phyloP scores from a whole-genome alignment of 1,140 invertebrate species.

The Sarcophaga bullata region DNA sequence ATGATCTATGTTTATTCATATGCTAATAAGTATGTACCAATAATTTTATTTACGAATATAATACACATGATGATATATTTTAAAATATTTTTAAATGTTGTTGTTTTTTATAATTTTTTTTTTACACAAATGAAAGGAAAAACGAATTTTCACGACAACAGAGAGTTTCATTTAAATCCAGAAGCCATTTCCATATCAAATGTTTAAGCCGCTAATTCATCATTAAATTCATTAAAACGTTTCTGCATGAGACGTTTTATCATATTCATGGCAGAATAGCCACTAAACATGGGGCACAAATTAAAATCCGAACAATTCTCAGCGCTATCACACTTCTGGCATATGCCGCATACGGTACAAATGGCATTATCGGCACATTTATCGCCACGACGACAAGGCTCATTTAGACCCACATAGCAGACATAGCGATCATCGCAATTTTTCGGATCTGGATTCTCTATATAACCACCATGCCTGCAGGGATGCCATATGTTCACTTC shows the following conservation, averaged over 20 bases:
- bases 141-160: too few relatives aligned
- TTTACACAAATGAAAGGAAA: too few relatives aligned
- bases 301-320: slow-evolving; percentile 29
- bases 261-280: not conserved
- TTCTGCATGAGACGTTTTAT: slow-evolving; percentile 20
- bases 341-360: slow-evolving; percentile 23
- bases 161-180: too few relatives aligned
- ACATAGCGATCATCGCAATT: slow-evolving; percentile 37
- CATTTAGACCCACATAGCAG: slow-evolving; percentile 28
- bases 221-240: not conserved
- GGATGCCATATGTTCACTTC: slow-evolving; percentile 29
- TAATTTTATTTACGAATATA: too few relatives aligned
- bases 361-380: slow-evolving; percentile 28
- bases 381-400: slow-evolving; percentile 4
- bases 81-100: too few relatives aligned
- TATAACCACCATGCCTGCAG: slow-evolving; percentile 29
- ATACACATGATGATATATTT: too few relatives aligned
- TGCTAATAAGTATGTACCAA: too few relatives aligned
- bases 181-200: too few relatives aligned
- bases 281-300: not conserved
- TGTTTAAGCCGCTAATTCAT: not conserved
- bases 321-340: slow-evolving; percentile 31
- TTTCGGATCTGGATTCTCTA: slow-evolving; percentile 13
- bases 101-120: too few relatives aligned
- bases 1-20: too few relatives aligned